Percentiles rank a stretch among this genome's conserved stretches.
Evolutionary conservation across 2,888 invertebrate species (phyloP).

Genomic region (Morpho helenor): DNA sequence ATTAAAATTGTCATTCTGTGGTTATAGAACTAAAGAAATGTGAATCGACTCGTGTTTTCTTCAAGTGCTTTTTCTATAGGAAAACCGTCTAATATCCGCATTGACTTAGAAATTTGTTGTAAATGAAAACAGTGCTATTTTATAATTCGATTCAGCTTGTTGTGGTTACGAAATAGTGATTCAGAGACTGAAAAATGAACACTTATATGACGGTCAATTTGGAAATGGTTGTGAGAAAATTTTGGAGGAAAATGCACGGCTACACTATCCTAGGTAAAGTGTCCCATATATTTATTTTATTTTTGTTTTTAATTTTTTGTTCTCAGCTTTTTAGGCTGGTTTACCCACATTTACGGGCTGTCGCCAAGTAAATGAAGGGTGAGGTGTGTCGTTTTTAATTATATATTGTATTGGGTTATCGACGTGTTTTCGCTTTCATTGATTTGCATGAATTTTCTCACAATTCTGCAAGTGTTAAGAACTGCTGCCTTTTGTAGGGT

Average conservation of each 20-base stretch:
- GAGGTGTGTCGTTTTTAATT: too few relatives aligned
- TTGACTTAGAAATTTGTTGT: slow-evolving; percentile 4
- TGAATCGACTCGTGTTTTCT: background rate
- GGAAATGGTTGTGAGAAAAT: slow-evolving; percentile 47
- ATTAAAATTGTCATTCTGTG: too few relatives aligned
- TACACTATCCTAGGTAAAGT: slow-evolving; percentile 55
- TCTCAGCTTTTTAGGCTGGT: too few relatives aligned
- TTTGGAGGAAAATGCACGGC: slow-evolving; percentile 51
- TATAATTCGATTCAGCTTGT: background rate
- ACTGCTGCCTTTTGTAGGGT: too few relatives aligned
- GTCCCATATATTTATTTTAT: too few relatives aligned
- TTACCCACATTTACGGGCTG: too few relatives aligned
- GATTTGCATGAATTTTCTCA: too few relatives aligned
- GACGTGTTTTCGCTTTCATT: too few relatives aligned
- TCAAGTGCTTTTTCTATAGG: slow-evolving; percentile 9
- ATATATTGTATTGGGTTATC: too few relatives aligned
- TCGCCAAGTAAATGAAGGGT: too few relatives aligned
- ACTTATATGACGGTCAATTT: slow-evolving; percentile 25
- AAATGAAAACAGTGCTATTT: background rate
- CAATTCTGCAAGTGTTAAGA: too few relatives aligned
- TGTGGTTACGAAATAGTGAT: background rate
- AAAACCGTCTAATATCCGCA: slow-evolving; percentile 8
- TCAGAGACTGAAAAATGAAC: slow-evolving; percentile 12
- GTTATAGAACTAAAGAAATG: background rate
- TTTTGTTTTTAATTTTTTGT: too few relatives aligned